Percentiles rank a stretch among this genome's conserved stretches.
Evolutionary conservation across 2,113 vertebrate genomes (phyloP).

Genomic region (Cololabis saira): DNA sequence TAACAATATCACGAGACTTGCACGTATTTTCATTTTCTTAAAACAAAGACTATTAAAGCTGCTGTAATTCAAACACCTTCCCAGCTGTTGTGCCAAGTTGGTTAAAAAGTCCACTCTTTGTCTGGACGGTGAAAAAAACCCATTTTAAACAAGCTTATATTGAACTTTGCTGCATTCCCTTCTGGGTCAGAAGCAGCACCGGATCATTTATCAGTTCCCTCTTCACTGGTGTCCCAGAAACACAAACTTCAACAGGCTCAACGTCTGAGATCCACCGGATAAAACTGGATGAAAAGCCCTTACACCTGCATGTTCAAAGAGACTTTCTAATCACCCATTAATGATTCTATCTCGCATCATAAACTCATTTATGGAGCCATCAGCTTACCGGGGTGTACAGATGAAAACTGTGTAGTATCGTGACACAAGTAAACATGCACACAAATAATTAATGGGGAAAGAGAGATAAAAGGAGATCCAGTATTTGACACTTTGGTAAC

Average conservation of each 20-base stretch:
- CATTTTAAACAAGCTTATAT: slow-evolving; percentile 44
- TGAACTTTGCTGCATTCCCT: slow-evolving; percentile 57
- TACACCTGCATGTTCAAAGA: slow-evolving; percentile 19
- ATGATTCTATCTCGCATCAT: slow-evolving; percentile 9
- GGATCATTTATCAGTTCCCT: slow-evolving; percentile 72
- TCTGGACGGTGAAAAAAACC: slow-evolving; percentile 34
- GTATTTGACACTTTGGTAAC: no score
- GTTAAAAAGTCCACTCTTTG: slow-evolving; percentile 32
- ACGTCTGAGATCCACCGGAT: slow-evolving; percentile 65
- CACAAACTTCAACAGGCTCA: slow-evolving; percentile 56
- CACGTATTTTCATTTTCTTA: not conserved
- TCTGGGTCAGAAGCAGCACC: slow-evolving; percentile 70
- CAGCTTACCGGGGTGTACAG: not conserved
- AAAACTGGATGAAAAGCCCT: slow-evolving; percentile 59
- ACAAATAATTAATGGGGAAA: no score
- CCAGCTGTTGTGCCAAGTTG: slow-evolving; percentile 22
- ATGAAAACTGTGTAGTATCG: no score
- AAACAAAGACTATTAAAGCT: not conserved
- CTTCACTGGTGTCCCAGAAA: slow-evolving; percentile 72
- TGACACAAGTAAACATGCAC: not conserved
- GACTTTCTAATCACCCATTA: not conserved
- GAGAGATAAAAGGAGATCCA: no score
- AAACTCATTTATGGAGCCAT: not conserved
- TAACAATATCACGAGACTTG: slow-evolving; percentile 1
- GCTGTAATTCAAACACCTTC: not conserved